phyloP scores from a whole-genome alignment of 2,113 vertebrate species.

The Prunella himalayana region DNA sequence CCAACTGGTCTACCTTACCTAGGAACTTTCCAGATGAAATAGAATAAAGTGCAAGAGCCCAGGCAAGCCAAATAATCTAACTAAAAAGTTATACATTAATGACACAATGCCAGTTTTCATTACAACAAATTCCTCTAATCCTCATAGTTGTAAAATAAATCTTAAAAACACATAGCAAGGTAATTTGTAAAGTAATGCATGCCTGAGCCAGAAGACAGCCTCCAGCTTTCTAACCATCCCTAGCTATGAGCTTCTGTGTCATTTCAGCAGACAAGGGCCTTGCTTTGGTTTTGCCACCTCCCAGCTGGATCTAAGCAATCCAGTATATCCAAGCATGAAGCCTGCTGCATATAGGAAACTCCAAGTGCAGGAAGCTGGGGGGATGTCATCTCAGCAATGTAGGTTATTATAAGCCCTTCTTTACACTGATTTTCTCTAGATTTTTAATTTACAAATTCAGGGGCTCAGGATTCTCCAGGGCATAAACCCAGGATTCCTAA shows the following conservation, averaged over 20 bases:
- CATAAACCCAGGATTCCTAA: background rate
- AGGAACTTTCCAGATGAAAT: background rate
- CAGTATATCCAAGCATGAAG: background rate
- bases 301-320: background rate
- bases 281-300: background rate
- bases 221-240: background rate
- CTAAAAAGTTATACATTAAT: background rate
- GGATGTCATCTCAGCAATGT: background rate
- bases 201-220: constrained; percentile 6
- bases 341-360: background rate
- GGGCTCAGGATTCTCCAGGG: background rate
- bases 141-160: constrained; percentile 23
- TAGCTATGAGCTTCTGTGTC: background rate
- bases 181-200: constrained; percentile 29
- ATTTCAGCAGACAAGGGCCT: background rate
- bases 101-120: constrained; percentile 18
- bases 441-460: background rate
- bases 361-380: background rate
- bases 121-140: constrained; percentile 49
- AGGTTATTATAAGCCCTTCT: background rate
- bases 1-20: background rate
- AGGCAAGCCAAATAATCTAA: background rate
- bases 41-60: background rate
- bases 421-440: background rate
- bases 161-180: constrained; percentile 5